Evolutionary conservation across 2,888 invertebrate species (phyloP).

Genomic region (Morpho achilles): DNA sequence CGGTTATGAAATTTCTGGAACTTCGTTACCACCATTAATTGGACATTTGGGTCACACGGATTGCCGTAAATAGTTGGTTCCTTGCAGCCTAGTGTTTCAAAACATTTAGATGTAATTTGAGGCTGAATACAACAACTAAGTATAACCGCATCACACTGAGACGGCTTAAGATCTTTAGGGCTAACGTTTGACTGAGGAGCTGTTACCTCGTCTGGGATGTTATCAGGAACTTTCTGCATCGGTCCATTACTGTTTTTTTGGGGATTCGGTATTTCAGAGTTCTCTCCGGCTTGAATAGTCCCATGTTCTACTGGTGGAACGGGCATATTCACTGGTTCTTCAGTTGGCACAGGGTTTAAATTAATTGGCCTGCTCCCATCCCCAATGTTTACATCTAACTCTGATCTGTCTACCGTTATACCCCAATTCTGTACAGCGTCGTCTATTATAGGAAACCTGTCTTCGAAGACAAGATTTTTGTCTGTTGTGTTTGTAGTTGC

Average conservation of each 20-base stretch:
- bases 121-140: conserved; percentile 55
- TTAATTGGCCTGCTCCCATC: conserved; percentile 56
- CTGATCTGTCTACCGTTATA: conserved; percentile 41
- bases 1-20: conserved; percentile 50
- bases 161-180: conserved; percentile 6
- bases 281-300: conserved; percentile 33
- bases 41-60: conserved; percentile 48
- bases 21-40: conserved; percentile 47
- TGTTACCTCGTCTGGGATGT: no score
- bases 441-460: conserved; percentile 47
- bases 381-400: conserved; percentile 36
- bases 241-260: no score
- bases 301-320: conserved; percentile 46
- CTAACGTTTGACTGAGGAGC: neutral
- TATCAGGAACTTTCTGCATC: no score
- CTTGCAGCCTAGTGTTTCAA: conserved; percentile 49
- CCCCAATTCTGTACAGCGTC: conserved; percentile 55
- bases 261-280: conserved; percentile 5
- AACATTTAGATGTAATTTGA: conserved; percentile 50
- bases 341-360: conserved; percentile 41
- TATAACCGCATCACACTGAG: conserved; percentile 52
- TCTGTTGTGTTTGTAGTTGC: conserved; percentile 24
- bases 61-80: conserved; percentile 64
- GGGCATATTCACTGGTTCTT: conserved; percentile 32
- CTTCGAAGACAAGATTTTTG: conserved; percentile 25